phyloP scores from a whole-genome alignment of 2,113 vertebrate species.

The Numenius arquata region DNA sequence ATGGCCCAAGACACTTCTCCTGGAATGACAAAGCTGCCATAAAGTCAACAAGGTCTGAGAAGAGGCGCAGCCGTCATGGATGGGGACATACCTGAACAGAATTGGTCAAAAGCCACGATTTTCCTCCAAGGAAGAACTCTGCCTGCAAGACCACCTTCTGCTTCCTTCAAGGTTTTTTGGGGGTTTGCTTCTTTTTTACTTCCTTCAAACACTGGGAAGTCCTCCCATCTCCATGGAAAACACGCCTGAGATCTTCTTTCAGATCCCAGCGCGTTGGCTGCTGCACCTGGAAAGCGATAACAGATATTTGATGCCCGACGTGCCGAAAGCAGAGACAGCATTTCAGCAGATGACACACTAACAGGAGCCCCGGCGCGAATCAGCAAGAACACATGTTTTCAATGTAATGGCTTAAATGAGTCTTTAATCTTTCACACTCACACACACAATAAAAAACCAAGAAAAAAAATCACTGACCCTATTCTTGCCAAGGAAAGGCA shows the following conservation, averaged over 20 bases:
- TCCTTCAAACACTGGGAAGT: background rate
- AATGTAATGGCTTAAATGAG: background rate
- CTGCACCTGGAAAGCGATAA: background rate
- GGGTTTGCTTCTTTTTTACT: background rate
- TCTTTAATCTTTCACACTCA: background rate
- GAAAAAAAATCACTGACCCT: no score
- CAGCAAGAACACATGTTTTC: background rate
- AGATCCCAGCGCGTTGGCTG: rapidly evolving
- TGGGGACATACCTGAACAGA: background rate
- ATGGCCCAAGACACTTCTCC: background rate
- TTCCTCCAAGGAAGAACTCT: background rate
- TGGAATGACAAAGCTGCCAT: background rate
- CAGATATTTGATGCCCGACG: rapidly evolving
- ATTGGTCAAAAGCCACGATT: background rate
- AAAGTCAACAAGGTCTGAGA: background rate
- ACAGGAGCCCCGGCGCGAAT: conserved; percentile 1
- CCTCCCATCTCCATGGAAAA: background rate
- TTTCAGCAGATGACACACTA: conserved; percentile 16
- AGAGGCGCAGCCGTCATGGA: rapidly evolving
- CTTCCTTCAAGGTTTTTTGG: background rate
- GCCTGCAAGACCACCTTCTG: rapidly evolving
- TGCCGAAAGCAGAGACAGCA: background rate
- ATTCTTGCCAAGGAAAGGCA: background rate
- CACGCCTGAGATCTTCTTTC: rapidly evolving
- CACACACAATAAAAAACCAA: no score